These are phyloP conservation scores for Erpetoichthys calabaricus DNA, from an alignment of 2,797 vertebrate species.

Conservation along the genomic window DNA sequence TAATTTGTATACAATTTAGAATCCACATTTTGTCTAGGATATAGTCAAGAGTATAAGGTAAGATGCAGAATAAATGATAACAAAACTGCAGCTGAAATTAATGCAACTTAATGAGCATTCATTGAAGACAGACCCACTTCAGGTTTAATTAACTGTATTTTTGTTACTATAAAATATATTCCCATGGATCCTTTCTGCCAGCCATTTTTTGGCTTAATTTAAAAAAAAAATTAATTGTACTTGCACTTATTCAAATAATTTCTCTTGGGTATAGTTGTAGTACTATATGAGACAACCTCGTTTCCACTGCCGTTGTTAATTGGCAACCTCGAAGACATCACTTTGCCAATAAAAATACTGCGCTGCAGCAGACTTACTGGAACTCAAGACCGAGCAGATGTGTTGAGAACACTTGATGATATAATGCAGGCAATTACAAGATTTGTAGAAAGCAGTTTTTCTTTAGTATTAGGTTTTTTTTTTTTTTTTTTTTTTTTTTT, in stretches of 20 bases:
- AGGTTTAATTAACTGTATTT: conserved; percentile 32
- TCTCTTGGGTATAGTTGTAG: conserved; percentile 54
- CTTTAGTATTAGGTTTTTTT: conserved; percentile 14
- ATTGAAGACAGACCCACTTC: conserved; percentile 8
- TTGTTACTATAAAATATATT: conserved; percentile 44
- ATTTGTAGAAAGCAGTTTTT: conserved; percentile 50
- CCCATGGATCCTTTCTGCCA: conserved; percentile 40
- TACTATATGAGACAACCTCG: not conserved
- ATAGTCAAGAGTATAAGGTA: no score
- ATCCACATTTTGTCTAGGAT: no score
- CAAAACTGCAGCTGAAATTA: no score
- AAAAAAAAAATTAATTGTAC: conserved; percentile 67
- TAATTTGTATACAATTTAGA: no score
- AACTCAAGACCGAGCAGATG: conserved; percentile 57
- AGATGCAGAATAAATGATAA: no score
- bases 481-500: conserved; percentile 12
- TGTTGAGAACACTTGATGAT: conserved; percentile 54
- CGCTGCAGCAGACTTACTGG: conserved; percentile 50
- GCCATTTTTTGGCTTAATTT: conserved; percentile 52
- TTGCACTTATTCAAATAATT: conserved; percentile 75
- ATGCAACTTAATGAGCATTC: no score
- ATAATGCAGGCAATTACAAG: conserved; percentile 56
- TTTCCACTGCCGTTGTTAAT: conserved; percentile 49
- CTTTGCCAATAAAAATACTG: conserved; percentile 74
- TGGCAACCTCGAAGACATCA: conserved; percentile 51